phyloP scores from a whole-genome alignment of 2,888 invertebrate genomes.

The Paralinhomoeus sp. region DNA sequence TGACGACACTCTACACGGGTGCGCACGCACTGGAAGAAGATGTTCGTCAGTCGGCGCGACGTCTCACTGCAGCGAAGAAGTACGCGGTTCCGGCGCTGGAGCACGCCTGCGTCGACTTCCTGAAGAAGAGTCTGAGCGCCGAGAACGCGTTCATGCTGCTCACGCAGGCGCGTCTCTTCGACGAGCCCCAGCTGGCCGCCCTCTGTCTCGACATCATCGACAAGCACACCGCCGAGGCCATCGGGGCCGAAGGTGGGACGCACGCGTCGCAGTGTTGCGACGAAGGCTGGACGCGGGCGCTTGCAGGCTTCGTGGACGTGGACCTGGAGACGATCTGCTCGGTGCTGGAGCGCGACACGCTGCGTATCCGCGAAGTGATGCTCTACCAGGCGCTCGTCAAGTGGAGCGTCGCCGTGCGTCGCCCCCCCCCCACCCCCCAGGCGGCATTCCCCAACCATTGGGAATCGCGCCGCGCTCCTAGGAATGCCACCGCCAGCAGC shows the following conservation, averaged over 20 bases:
- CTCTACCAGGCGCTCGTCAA: conserved; percentile 48
- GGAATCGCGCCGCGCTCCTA: no score
- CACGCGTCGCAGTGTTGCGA: background rate
- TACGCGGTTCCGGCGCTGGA: conserved; percentile 62
- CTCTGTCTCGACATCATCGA: conserved; percentile 59
- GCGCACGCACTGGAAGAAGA: background rate
- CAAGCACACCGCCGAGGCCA: conserved; percentile 53
- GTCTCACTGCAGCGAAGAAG: conserved; percentile 51
- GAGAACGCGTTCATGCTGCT: conserved; percentile 61
- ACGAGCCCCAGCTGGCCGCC: conserved; percentile 55
- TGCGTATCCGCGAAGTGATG: conserved; percentile 51
- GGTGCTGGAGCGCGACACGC: conserved; percentile 51
- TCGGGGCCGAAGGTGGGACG: conserved; percentile 41
- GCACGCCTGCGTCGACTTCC: conserved; percentile 55
- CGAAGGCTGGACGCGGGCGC: no score
- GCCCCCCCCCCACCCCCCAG: background rate
- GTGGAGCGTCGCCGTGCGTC: conserved; percentile 12
- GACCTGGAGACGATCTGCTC: conserved; percentile 52
- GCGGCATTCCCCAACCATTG: no score
- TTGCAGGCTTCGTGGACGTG: conserved; percentile 46
- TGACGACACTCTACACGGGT: conserved; percentile 54
- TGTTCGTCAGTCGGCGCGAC: background rate
- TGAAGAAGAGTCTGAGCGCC: conserved; percentile 46
- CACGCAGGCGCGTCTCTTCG: conserved; percentile 51
- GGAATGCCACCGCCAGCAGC: conserved; percentile 44